Base-by-base conservation (phyloP, 1,140 invertebrate genomes). In the Tetragnatha versicolor region DNA sequence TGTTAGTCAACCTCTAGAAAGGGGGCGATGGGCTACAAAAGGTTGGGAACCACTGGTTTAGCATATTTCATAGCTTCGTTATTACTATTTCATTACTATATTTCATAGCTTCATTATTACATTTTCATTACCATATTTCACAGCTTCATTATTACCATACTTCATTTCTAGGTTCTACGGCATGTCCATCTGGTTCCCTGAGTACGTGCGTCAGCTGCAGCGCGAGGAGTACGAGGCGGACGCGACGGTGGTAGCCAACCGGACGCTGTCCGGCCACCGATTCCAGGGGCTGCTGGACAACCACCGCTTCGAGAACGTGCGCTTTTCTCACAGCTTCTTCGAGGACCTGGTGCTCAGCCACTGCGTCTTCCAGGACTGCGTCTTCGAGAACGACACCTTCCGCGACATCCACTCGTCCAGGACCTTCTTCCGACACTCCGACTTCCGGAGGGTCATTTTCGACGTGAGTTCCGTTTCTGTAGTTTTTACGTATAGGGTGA, bases 161-260 rank as follows among this genome's bases (percentile, higher is more conserved):
- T n/a, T n/a, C n/a, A n/a, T n/a, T n/a, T n/a, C n/a, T 82, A 88
- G 88, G 12, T 89, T 87, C 79, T 89, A 89, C 81, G 88, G 88
- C 0, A 81, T 89, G 55, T 87, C 85, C 70, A 85, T 89, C 78
- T 89, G 89, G 89, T 89, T 89, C 77, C 88, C 89, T 9, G 88
- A 88, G 78, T 84, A 89, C 76, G 86, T 89, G 66, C 85, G 86
- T 79, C 83, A 86, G 39, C 83, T 89, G 17, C 77, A 83, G 51
- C 81, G 72, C 22, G 85, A 87, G 69, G 83, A 86, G 37, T 85
- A 86, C 79, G 84, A 85, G 9, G 84, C 45, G 2, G 51, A 73
- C 17, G 81, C 81, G 1, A 66, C 51, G 22, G 10, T 63, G 3
- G 14, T 42, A 37, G 31, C 45, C 0, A 80, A 76, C 9, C 22